Evolutionary conservation across 2,113 vertebrate genomes (phyloP).

Genomic region (Poeciliopsis occidentalis): DNA sequence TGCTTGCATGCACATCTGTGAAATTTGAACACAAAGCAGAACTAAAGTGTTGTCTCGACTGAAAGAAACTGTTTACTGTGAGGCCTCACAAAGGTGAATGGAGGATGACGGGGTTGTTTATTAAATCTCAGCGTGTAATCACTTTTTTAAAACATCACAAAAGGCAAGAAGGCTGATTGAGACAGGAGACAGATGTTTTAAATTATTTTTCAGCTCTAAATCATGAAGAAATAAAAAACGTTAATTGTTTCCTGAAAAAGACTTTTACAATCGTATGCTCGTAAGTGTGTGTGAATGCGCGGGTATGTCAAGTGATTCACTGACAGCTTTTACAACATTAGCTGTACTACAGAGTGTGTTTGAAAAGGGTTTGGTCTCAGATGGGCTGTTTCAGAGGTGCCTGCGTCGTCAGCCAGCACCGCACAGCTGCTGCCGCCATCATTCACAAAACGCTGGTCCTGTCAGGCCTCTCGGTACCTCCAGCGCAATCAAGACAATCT

Average conservation of each 20-base stretch:
- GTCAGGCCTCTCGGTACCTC: constrained; percentile 34
- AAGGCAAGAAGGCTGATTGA: not conserved
- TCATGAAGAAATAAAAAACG: not conserved
- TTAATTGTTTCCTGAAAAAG: not conserved
- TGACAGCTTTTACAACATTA: constrained; percentile 3
- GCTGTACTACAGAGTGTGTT: constrained; percentile 1
- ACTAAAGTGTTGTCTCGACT: not conserved
- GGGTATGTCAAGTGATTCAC: not conserved
- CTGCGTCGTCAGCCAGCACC: constrained; percentile 29
- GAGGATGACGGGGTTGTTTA: not conserved
- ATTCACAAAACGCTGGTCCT: constrained; percentile 11
- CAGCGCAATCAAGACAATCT: constrained; percentile 45
- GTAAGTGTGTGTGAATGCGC: not conserved
- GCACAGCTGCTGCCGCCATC: constrained; percentile 18
- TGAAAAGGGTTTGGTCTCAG: constrained; percentile 35
- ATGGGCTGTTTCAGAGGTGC: constrained; percentile 37
- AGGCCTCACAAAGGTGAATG: not conserved
- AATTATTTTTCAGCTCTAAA: not conserved
- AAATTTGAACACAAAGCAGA: constrained; percentile 13
- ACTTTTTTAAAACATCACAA: not conserved
- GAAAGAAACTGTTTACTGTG: not conserved
- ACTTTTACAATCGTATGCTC: not conserved
- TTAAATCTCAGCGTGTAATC: not conserved
- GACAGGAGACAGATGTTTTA: not conserved
- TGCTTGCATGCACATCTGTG: not conserved